These are phyloP conservation scores for Deilephila elpenor DNA, from an alignment of 2,888 invertebrate genomes.

Conservation along the genomic window DNA sequence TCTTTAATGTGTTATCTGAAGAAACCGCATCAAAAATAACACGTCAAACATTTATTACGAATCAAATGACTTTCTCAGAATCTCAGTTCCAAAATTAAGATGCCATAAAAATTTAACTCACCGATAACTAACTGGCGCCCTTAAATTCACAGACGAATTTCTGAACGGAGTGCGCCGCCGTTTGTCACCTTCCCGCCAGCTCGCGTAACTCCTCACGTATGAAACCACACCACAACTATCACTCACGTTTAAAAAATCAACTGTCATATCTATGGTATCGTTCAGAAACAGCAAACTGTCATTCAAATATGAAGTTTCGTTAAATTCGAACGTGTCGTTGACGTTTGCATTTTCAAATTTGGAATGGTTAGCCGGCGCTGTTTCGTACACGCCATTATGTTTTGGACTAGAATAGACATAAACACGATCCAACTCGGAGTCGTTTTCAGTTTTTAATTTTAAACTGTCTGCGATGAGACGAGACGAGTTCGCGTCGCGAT, in stretches of 20 bases:
- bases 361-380: constrained; percentile 61
- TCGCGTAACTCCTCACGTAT: constrained; percentile 74
- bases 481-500: constrained; percentile 56
- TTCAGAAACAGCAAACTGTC: constrained; percentile 56
- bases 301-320: constrained; percentile 51
- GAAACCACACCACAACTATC: constrained; percentile 65
- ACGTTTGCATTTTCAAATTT: constrained; percentile 50
- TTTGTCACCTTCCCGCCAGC: constrained; percentile 75
- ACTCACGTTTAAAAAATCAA: constrained; percentile 67
- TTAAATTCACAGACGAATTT: constrained; percentile 70
- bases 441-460: constrained; percentile 70
- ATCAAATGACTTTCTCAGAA: not conserved
- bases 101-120: constrained; percentile 55
- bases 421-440: constrained; percentile 72
- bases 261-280: constrained; percentile 62
- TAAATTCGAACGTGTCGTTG: constrained; percentile 37
- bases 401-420: constrained; percentile 79
- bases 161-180: constrained; percentile 56
- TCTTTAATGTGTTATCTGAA: constrained; percentile 5
- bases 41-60: constrained; percentile 2
- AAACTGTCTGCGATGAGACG: constrained; percentile 47
- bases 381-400: constrained; percentile 73
- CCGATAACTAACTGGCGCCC: constrained; percentile 82
- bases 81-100: constrained; percentile 10
- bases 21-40: constrained; percentile 1